These are phyloP conservation scores for Nowickia ferox DNA, from an alignment of 2,888 invertebrate species.

Conservation along the genomic window DNA sequence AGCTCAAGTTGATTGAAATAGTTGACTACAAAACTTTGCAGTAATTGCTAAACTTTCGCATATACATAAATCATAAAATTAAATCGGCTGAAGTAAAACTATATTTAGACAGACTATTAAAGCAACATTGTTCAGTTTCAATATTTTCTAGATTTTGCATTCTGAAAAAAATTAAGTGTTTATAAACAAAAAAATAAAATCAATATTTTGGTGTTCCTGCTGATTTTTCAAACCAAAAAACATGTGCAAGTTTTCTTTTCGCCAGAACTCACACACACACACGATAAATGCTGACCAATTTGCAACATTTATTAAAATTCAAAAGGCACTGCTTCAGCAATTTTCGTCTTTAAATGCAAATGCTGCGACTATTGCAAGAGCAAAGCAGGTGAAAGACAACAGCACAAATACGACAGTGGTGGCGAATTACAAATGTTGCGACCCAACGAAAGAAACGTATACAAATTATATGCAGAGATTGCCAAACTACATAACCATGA, in stretches of 20 bases:
- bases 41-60: no score
- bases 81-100: no score
- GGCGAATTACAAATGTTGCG: not conserved
- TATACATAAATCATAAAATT: no score
- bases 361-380: not conserved
- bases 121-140: no score
- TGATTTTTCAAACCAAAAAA: not conserved
- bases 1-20: no score
- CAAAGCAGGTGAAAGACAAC: not conserved
- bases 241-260: not conserved
- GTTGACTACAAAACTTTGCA: no score
- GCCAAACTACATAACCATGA: slow-evolving; percentile 14
- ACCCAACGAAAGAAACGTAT: slow-evolving; percentile 15
- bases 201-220: no score
- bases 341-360: not conserved
- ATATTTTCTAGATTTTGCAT: no score
- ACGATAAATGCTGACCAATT: not conserved
- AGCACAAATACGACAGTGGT: not conserved
- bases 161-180: no score
- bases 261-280: not conserved
- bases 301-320: not conserved
- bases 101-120: no score
- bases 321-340: not conserved
- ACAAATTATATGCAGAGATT: slow-evolving; percentile 3
- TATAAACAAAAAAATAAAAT: no score